Percentiles rank a stretch among this genome's conserved stretches.
These are phyloP conservation scores for Ovis canadensis DNA, from an alignment of 2,113 vertebrate genomes.

Conservation along the genomic window DNA sequence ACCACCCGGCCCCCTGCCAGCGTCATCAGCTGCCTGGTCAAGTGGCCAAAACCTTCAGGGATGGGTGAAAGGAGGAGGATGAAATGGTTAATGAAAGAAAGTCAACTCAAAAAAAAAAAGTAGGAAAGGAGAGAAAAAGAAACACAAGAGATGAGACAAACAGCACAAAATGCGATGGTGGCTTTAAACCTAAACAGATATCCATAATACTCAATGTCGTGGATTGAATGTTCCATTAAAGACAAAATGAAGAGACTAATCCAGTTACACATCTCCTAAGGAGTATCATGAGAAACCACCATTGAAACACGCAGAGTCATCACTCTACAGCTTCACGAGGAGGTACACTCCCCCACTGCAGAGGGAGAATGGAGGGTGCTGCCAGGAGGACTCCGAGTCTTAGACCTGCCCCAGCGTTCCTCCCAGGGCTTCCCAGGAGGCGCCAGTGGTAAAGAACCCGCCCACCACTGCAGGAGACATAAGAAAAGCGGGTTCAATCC, in stretches of 20 bases:
- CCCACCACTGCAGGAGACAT: neutral
- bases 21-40: conserved; percentile 90
- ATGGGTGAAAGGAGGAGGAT: neutral
- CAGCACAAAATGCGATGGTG: neutral
- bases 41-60: conserved; percentile 86
- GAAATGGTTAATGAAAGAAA: neutral
- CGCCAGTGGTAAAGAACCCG: neutral
- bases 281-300: neutral
- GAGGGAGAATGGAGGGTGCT: neutral
- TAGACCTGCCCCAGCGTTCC: neutral
- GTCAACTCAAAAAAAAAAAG: neutral
- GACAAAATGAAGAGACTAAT: neutral
- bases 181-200: neutral
- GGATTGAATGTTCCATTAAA: neutral
- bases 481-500: neutral
- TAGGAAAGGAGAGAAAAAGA: neutral
- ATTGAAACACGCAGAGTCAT: neutral
- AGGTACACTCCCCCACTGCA: neutral
- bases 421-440: neutral
- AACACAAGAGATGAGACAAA: neutral
- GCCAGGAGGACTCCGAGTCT: neutral
- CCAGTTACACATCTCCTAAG: neutral
- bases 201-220: neutral
- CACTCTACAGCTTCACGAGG: neutral
- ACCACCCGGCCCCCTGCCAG: conserved; percentile 88